phyloP scores from a whole-genome alignment of 2,797 vertebrate genomes.

The Erithacus rubecula region DNA sequence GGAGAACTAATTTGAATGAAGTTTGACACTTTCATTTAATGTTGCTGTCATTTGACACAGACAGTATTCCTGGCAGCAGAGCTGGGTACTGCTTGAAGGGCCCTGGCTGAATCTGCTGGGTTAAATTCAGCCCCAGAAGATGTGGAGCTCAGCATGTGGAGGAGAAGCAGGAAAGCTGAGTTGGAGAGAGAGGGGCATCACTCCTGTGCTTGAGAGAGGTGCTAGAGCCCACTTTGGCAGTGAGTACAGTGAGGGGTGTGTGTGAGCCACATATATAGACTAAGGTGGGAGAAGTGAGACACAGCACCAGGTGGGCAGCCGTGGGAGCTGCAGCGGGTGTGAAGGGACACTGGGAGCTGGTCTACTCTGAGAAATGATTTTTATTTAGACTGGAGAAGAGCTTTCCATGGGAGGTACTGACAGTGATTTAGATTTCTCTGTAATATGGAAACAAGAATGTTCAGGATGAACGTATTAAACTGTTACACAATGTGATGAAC shows the following conservation, averaged over 20 bases:
- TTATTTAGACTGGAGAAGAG: background rate
- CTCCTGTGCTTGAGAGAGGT: background rate
- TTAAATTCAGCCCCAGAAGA: background rate
- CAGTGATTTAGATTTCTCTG: background rate
- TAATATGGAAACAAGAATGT: background rate
- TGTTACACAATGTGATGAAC: background rate
- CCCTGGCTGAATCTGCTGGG: background rate
- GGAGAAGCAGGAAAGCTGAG: background rate
- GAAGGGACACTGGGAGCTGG: background rate
- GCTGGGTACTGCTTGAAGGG: background rate
- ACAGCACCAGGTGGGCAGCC: background rate
- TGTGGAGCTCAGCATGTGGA: background rate
- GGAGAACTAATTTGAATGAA: background rate
- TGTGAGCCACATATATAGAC: background rate
- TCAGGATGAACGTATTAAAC: background rate
- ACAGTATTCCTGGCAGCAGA: background rate
- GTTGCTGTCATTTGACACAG: background rate
- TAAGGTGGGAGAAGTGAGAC: background rate
- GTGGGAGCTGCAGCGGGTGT: background rate
- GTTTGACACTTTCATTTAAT: background rate
- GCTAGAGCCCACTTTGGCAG: background rate
- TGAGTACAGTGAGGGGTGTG: rapidly evolving
- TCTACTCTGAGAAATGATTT: background rate
- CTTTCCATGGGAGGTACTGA: background rate
- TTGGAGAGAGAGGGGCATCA: rapidly evolving